Evolutionary conservation across 2,113 vertebrate genomes (phyloP), one percentile per base, ranked within the genome.

Genomic region (Cisticola juncidis): DNA sequence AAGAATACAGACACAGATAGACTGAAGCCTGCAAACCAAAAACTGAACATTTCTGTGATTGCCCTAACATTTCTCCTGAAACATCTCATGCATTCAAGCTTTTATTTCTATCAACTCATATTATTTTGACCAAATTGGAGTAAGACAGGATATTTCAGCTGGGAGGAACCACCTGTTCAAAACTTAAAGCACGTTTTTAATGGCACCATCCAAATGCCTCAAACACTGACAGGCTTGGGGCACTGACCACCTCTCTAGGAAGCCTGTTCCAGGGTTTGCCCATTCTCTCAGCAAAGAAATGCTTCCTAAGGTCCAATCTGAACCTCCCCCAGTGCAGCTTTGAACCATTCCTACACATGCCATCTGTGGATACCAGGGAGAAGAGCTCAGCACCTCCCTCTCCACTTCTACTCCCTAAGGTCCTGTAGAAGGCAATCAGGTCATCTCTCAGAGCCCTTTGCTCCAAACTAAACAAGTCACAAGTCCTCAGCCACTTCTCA

Each of bases 271-370:
- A 81, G 53, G 12, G 36, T 77, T 18, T 62, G 23, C 33, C 7
- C 28, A 65, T 22, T 6, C 10, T 68, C 25, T n/a, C 8, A 19
- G 53, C 66, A 81, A 51, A 72, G 22, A 62, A 66, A 71, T 8
- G 11, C 23, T 81, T 71, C 69, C 25, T n/a, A 12, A 42, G 18
- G 23, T 72, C 42, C 42, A 57, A 20, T n/a, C 28, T 42, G 23
- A 68, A 47, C 16, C 19, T 38, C 12, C 3, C 3, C 5, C 0
- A 1, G 29, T 2, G 7, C 22, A 81, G 64, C 35, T 68, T 17
- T 17, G 11, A 77, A 36, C 29, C 42, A 26, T 57, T 68, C n/a
- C n/a, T 24, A 72, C 1, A 10, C 0, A 0, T 61, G 22, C 36
- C 51, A 15, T 26, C 36, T 61, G 35, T 61, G 29, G 36, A 18